Percentiles rank a stretch among this genome's conserved stretches.
These are phyloP conservation scores for Saxidomus purpurata DNA, from an alignment of 1,140 invertebrate genomes.

Conservation along the genomic window DNA sequence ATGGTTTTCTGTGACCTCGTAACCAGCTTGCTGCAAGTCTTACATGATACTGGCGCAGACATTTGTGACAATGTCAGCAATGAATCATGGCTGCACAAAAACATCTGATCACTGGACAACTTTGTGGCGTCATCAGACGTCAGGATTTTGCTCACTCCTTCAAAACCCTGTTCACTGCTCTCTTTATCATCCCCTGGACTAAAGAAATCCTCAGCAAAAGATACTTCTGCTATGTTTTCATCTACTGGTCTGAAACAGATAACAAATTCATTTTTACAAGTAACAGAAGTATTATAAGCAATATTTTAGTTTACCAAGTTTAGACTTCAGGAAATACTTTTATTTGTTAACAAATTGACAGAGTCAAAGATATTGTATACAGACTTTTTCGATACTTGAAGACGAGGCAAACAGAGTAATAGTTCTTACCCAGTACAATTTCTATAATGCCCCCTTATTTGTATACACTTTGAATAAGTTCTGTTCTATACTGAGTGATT, in stretches of 20 bases:
- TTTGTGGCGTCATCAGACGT: neutral
- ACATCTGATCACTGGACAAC: neutral
- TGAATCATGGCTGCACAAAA: neutral
- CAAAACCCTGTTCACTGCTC: neutral
- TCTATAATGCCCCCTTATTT: too few relatives aligned
- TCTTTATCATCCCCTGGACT: neutral
- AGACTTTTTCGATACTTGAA: too few relatives aligned
- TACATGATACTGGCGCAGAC: neutral
- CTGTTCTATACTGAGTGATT: too few relatives aligned
- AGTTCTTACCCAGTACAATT: too few relatives aligned
- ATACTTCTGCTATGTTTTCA: conserved; percentile 2
- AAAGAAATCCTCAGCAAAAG: neutral
- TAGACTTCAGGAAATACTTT: too few relatives aligned
- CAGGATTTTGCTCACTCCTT: neutral
- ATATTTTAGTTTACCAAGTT: too few relatives aligned
- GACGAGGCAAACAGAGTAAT: too few relatives aligned
- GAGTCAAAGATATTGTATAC: too few relatives aligned
- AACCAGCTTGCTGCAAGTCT: neutral
- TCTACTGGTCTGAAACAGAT: neutral
- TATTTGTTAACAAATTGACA: too few relatives aligned
- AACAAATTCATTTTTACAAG: too few relatives aligned
- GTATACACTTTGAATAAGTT: too few relatives aligned
- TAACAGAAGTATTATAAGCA: too few relatives aligned
- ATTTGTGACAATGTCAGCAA: neutral
- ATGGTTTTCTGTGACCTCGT: neutral